A percentile compares a stretch with the other conserved stretches of the same genome.
phyloP scores from a whole-genome alignment of 2,797 vertebrate genomes.

The Enteromius viviparus region DNA sequence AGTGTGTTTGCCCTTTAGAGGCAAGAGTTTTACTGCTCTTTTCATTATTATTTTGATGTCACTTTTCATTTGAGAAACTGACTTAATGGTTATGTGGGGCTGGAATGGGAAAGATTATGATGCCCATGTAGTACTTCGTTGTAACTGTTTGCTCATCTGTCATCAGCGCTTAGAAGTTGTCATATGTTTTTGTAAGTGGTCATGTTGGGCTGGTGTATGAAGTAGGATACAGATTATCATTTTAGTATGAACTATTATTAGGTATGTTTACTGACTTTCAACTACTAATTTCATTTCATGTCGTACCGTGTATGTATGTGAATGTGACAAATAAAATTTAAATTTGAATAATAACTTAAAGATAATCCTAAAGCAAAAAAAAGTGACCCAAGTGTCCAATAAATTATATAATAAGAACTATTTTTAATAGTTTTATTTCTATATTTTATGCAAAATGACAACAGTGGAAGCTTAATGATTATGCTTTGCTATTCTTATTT shows the following conservation, averaged over 20 bases:
- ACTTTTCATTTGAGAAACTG: background rate
- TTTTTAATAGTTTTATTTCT: background rate
- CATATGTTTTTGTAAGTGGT: background rate
- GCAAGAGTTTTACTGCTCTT: background rate
- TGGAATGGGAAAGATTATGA: background rate
- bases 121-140: slow-evolving; percentile 1
- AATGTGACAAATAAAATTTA: no score
- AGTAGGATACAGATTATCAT: background rate
- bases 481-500: background rate
- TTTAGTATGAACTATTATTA: background rate
- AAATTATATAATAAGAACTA: background rate
- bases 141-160: background rate
- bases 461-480: background rate
- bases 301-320: no score
- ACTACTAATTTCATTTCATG: background rate
- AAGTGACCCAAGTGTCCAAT: background rate
- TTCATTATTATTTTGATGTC: background rate
- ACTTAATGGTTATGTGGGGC: background rate
- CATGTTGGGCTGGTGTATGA: background rate
- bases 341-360: background rate
- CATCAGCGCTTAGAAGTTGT: background rate
- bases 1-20: slow-evolving; percentile 12
- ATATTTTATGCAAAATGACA: background rate
- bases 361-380: no score
- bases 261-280: background rate